Base-by-base conservation (phyloP, 1,140 invertebrate species). In the Ladona fulva region DNA sequence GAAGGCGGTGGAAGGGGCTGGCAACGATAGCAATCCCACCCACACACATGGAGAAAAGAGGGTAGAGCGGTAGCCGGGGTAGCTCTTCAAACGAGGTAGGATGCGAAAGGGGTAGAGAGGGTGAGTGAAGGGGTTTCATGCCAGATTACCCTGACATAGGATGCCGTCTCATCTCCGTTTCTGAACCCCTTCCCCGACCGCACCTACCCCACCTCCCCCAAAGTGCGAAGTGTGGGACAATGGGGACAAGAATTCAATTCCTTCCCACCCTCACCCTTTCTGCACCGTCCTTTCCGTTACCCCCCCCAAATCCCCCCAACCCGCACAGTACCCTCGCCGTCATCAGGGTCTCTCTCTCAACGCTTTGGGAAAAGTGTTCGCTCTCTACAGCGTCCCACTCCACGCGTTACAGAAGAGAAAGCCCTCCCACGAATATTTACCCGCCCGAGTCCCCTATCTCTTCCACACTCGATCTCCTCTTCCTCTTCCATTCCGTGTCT, bases 141-240 rank as follows among this genome's bases (percentile, higher is more conserved):
- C 52, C 52, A 66, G 52, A 66, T 66, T 66, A 66, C 52, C 52
- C 52, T 66, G 52, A 66, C 52, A 66, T 16, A 66, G 52, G n/a
- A 66, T 22, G 52, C 52, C 52, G 52, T 66, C 52, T 66, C 52
- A 66, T 66, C 52, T 66, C 52, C n/a, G 52, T 66, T 66, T 66
- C 52, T 19, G 52, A 66, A 22, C 52, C 52, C n/a, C 52, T 6
- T 19, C 19, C 44, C 44, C 44, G 10, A 10, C 19, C 44, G 10
- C 44, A 11, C 44, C 44, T 19, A 10, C 19, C 19, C 44, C 44
- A 10, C 19, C 44, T 19, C 52, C 3, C 52, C n/a, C 16, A 12
- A 66, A 66, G 52, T 66, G 52, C n/a, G 52, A 66, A 66, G n/a
- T 66, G 52, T 12, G 52, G 52, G 52, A 66, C 52, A 66, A 66